phyloP scores from a whole-genome alignment of 2,797 vertebrate species.

The Merluccius polli region DNA sequence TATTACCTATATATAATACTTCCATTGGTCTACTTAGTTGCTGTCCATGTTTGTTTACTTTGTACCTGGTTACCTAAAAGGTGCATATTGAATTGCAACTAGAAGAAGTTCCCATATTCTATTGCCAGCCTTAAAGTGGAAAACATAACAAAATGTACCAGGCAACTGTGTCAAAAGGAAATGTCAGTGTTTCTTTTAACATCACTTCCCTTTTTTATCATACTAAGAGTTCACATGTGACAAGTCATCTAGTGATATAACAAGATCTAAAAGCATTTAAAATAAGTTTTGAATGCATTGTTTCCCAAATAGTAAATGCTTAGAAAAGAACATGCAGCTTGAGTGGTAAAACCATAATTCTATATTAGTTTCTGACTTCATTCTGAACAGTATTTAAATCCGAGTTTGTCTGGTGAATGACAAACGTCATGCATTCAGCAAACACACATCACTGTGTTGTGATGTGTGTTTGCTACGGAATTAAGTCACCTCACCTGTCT shows the following conservation, averaged over 20 bases:
- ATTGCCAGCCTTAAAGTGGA: conserved; percentile 11
- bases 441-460: background rate
- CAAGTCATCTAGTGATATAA: background rate
- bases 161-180: conserved; percentile 13
- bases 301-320: background rate
- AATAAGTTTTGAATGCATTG: background rate
- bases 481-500: conserved; percentile 76
- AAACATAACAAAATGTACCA: background rate
- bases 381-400: background rate
- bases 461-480: background rate
- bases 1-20: background rate
- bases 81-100: background rate
- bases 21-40: background rate
- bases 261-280: no score
- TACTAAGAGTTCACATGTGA: conserved; percentile 27
- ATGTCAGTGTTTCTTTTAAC: background rate
- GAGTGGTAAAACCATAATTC: no score
- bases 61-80: background rate
- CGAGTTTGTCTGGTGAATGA: background rate
- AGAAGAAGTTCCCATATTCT: background rate
- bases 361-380: background rate
- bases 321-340: no score
- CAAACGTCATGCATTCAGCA: no score
- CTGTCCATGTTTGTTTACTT: background rate
- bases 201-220: conserved; percentile 13